Base-by-base conservation (phyloP, 2,113 vertebrate species). In the Oenanthe melanoleuca region DNA sequence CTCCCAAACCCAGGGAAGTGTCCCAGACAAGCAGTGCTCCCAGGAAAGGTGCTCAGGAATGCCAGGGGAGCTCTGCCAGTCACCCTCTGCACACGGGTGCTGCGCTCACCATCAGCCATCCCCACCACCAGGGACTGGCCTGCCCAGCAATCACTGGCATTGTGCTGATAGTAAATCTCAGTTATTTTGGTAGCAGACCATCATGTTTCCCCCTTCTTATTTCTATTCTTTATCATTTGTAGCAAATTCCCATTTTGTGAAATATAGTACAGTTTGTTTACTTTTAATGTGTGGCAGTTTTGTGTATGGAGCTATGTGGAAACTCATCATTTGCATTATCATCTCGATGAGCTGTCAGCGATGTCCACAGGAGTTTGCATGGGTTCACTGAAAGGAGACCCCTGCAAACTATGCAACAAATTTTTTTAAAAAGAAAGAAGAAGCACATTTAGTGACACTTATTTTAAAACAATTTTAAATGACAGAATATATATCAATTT, bases 11-110 rank as follows among this genome's bases (percentile, higher is more conserved):
- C 0, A 42, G 38, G 21, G 37, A 47, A 65, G 29, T 6, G 17
- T 84, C 64, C 53, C 17, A 28, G 33, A 57, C 25, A 20, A 91
- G 45, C 50, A 20, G 9, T 37, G 14, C 34, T 94, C 50, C 63
- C 34, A 28, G 52, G 57, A 67, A 34, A 42, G 49, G 37, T 44
- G 15, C 4, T 1, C 21, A 52, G 80, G 56, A 61, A 19, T 59
- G 33, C 44, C 1, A 1, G 49, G 37, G 18, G 0, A 84, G 45
- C 45, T 83, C n/a, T 0, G 0, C 38, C 0, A 0, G 19, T 77
- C 8, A 1, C 28, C n/a, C 19, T 69, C 29, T 2, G 3, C 26
- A 23, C 49, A 12, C 0, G 0, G 2, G 45, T 37, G 60, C 73
- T 78, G 33, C 0, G 0, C 45, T 71, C 0, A 0, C 56, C 31